phyloP scores from a whole-genome alignment of 1,140 invertebrate species.

The Leptinotarsa lineolata region DNA sequence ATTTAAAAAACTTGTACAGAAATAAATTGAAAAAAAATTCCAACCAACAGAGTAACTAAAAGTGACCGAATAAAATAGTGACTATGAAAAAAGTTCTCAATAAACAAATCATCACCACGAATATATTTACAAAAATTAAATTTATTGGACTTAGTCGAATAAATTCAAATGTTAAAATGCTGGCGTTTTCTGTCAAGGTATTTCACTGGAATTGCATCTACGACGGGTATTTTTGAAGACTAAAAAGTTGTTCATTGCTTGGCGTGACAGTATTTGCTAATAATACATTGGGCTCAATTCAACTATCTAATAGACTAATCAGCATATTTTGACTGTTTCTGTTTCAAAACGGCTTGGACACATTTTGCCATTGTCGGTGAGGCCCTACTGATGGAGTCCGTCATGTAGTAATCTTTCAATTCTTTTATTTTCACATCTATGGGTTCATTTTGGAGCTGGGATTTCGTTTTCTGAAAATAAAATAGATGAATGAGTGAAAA shows the following conservation, averaged over 20 bases:
- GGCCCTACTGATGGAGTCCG: conserved; percentile 92
- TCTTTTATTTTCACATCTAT: conserved; percentile 79
- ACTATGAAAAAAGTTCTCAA: not conserved
- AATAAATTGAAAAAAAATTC: not conserved
- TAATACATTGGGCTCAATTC: conserved; percentile 1
- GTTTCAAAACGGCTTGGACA: conserved; percentile 85
- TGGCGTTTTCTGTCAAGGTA: not conserved
- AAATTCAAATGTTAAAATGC: conserved; percentile 1
- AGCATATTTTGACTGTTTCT: conserved; percentile 62
- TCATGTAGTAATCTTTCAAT: conserved; percentile 98
- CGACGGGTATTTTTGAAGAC: no score
- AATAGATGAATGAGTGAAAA: not conserved
- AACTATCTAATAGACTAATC: not conserved
- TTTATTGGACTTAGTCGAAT: conserved; percentile 15
- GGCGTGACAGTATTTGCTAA: not conserved
- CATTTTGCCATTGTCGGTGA: conserved; percentile 99
- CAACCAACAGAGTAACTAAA: not conserved
- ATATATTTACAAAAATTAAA: conserved; percentile 3
- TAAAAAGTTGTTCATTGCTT: conserved; percentile 14
- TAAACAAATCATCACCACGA: not conserved
- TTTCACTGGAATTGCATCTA: not conserved
- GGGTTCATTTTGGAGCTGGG: conserved; percentile 62
- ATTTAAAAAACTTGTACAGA: not conserved
- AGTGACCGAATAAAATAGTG: not conserved
- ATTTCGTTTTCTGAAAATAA: conserved; percentile 38